A percentile compares a stretch with the other conserved stretches of the same genome.
phyloP scores from a whole-genome alignment of 2,888 invertebrate species.

The Apodemia hepburni region DNA sequence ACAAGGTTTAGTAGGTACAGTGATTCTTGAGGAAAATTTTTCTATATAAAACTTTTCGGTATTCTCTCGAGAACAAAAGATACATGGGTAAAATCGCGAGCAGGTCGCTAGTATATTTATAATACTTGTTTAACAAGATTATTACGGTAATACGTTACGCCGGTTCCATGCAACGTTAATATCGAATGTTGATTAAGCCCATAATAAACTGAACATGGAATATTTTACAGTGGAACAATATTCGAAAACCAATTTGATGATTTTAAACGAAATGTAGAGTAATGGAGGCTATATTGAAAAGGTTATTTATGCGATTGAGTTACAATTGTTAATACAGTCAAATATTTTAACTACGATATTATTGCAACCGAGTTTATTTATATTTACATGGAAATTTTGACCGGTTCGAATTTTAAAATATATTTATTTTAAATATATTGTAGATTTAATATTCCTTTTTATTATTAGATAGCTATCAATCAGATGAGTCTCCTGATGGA shows the following conservation, averaged over 20 bases:
- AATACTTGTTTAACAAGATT: conserved; percentile 18
- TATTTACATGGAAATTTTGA: no score
- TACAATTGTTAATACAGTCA: not conserved
- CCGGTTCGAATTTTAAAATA: no score
- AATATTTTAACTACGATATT: not conserved
- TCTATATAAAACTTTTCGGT: no score
- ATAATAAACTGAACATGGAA: conserved; percentile 36
- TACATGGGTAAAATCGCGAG: no score
- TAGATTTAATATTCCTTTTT: no score
- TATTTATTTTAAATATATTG: no score
- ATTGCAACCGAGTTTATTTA: not conserved
- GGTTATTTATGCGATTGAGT: conserved; percentile 23
- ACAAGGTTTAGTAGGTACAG: no score
- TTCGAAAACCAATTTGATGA: conserved; percentile 29
- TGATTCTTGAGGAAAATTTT: no score
- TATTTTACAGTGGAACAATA: conserved; percentile 44
- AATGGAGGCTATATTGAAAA: conserved; percentile 29
- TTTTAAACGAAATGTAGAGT: conserved; percentile 28
- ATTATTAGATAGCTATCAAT: no score
- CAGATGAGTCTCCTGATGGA: no score
- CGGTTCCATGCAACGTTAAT: conserved; percentile 31
- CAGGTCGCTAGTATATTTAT: no score
- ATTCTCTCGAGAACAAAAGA: no score
- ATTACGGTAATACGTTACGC: conserved; percentile 30
- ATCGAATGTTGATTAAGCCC: conserved; percentile 43